These are phyloP conservation scores for Nasonia longicornis DNA, from an alignment of 1,140 invertebrate genomes.

Conservation along the genomic window DNA sequence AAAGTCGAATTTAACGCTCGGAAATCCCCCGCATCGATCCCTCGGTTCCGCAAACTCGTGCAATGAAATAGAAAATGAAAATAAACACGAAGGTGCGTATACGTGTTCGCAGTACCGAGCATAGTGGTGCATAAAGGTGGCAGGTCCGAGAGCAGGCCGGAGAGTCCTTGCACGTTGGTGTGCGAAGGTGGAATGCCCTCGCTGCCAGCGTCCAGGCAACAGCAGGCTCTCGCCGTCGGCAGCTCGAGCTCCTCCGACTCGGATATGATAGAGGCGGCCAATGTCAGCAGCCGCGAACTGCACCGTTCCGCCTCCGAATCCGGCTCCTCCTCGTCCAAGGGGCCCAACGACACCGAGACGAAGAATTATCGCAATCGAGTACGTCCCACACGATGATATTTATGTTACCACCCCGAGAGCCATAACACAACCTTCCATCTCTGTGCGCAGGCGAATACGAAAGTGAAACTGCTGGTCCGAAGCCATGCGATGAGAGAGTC, in stretches of 20 bases:
- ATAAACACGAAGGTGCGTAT: background rate
- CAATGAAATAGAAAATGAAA: background rate
- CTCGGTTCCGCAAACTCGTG: background rate
- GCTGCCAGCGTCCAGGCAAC: constrained; percentile 57
- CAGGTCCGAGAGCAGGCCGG: constrained; percentile 62
- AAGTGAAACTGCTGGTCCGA: constrained; percentile 86
- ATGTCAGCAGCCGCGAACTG: constrained; percentile 49
- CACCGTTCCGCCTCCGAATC: constrained; percentile 49
- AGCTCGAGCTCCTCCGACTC: constrained; percentile 55
- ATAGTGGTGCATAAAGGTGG: constrained; percentile 67
- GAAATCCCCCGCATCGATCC: background rate
- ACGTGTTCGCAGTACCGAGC: constrained; percentile 63
- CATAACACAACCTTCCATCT: background rate
- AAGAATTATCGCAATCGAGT: constrained; percentile 67
- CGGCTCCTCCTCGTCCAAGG: constrained; percentile 21
- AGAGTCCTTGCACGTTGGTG: constrained; percentile 62
- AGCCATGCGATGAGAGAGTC: constrained; percentile 91
- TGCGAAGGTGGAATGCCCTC: constrained; percentile 66
- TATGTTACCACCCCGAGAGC: too few species aligned
- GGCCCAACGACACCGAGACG: constrained; percentile 51
- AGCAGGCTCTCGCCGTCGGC: constrained; percentile 58
- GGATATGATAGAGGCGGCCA: constrained; percentile 67
- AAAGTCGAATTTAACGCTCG: too few species aligned
- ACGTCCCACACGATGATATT: background rate
- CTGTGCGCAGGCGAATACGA: constrained; percentile 72